Conservation (phyloP, 2,113 vertebrate species). For the Podilymbus podiceps region DNA sequence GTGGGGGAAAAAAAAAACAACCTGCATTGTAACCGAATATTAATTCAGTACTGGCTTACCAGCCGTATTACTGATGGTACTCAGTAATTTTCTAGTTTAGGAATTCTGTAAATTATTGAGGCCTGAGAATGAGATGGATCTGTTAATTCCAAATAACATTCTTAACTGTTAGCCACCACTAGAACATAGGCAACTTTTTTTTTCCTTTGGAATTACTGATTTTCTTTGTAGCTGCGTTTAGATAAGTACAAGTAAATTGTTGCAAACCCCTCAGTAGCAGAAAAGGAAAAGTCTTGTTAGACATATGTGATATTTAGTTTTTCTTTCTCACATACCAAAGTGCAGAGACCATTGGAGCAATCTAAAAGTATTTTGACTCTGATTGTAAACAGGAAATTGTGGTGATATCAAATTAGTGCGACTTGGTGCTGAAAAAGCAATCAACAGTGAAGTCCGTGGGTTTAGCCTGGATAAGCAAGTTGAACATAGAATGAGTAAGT, state of each 20-base stretch:
- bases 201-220: background rate
- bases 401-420: constrained; percentile 87
- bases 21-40: background rate
- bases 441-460: constrained; percentile 74
- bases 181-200: background rate
- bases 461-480: constrained; percentile 86
- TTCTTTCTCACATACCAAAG: background rate
- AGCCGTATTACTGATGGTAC: background rate
- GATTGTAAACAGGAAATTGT: constrained; percentile 80
- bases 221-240: background rate
- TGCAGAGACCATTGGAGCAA: background rate
- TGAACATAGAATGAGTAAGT: constrained; percentile 82
- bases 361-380: background rate
- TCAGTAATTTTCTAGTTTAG: background rate
- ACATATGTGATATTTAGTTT: background rate
- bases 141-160: background rate
- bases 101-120: background rate
- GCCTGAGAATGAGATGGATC: background rate
- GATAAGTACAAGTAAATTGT: background rate
- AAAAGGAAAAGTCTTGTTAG: background rate
- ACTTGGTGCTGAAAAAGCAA: constrained; percentile 80
- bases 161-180: background rate
- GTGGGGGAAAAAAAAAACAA: background rate
- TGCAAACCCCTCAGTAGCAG: background rate
- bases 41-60: background rate